These are phyloP conservation scores for Pteropus alecto DNA, from an alignment of 2,113 vertebrate genomes.

Conservation along the genomic window DNA sequence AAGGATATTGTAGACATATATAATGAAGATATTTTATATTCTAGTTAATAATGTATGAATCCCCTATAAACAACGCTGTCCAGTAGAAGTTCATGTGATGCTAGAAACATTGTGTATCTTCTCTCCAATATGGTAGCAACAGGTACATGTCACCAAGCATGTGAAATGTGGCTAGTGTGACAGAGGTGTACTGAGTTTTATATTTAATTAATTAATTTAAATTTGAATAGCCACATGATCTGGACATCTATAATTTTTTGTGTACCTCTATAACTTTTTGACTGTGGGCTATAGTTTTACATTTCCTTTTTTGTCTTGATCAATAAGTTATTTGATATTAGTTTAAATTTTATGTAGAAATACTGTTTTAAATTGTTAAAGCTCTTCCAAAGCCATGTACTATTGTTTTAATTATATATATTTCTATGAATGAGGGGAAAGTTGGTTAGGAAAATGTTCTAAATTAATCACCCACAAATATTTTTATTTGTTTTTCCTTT, in stretches of 20 bases:
- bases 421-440: not conserved
- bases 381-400: not conserved
- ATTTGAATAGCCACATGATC: not conserved
- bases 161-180: not conserved
- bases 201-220: slow-evolving; percentile 10
- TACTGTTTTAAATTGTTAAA: not conserved
- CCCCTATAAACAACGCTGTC: not conserved
- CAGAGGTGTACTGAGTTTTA: not conserved
- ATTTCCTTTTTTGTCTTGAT: not conserved
- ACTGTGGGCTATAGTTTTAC: not conserved
- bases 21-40: not conserved
- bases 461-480: not conserved
- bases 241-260: too few species aligned
- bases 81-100: not conserved
- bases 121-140: not conserved
- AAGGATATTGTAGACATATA: not conserved
- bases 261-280: not conserved
- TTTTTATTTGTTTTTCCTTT: not conserved
- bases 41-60: not conserved
- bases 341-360: slow-evolving; percentile 1
- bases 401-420: slow-evolving; percentile 10
- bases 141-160: not conserved
- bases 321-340: not conserved
- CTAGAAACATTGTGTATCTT: not conserved
- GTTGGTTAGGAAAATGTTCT: not conserved